Percentiles rank a stretch among this genome's conserved stretches.
Evolutionary conservation across 2,113 vertebrate species (phyloP).

Genomic region (Odocoileus virginianus): DNA sequence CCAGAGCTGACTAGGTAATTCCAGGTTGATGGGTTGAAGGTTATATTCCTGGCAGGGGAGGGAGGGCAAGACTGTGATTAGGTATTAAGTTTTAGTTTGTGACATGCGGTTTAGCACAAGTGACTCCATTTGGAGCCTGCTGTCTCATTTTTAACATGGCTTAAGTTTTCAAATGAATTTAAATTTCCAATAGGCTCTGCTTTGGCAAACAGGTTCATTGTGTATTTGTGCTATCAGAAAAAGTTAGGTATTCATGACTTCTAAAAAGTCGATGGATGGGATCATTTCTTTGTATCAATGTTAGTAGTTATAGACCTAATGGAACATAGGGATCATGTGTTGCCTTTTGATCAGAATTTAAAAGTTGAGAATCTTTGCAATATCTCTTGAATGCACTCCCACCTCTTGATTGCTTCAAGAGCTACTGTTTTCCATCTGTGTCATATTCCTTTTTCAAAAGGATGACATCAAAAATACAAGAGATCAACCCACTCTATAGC

Average conservation of each 20-base stretch:
- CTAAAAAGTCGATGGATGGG: background rate
- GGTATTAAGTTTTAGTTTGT: background rate
- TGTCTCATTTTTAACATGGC: background rate
- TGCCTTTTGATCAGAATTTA: background rate
- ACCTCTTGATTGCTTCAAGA: background rate
- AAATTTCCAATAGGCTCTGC: background rate
- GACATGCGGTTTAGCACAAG: background rate
- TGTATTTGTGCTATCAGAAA: background rate
- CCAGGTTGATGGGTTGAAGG: background rate
- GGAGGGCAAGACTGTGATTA: background rate
- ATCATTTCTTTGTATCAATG: background rate
- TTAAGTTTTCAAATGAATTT: slow-evolving; percentile 10
- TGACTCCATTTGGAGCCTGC: background rate
- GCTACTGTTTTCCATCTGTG: background rate
- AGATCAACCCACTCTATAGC: background rate
- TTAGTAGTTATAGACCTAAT: background rate
- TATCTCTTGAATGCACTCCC: background rate
- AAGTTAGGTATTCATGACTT: background rate
- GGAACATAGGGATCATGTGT: background rate
- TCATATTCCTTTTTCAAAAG: background rate
- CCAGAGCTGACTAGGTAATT: background rate
- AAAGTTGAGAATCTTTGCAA: background rate
- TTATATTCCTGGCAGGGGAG: background rate
- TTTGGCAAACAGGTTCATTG: background rate
- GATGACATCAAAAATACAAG: background rate